A percentile compares a stretch with the other conserved stretches of the same genome.
Conservation (phyloP, 1,140 invertebrate species). For the Hydropsyche tenuis region DNA sequence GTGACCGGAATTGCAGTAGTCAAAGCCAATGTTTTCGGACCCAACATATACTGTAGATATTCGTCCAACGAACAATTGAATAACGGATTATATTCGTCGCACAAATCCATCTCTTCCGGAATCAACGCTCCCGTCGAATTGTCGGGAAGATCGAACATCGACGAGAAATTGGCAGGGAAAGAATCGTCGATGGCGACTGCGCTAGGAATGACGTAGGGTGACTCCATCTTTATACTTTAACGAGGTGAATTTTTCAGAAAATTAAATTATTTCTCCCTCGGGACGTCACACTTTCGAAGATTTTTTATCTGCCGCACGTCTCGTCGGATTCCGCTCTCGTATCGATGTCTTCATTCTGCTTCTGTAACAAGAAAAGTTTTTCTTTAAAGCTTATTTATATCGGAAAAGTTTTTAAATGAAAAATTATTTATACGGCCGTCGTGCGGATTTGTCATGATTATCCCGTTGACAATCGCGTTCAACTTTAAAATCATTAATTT, state of each 20-base stretch:
- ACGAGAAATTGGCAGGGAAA: not conserved
- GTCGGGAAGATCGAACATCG: too few relatives aligned
- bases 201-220: constrained; percentile 4
- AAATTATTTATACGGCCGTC: too few relatives aligned
- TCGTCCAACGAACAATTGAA: constrained; percentile 64
- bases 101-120: constrained; percentile 27
- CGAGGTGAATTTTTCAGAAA: too few relatives aligned
- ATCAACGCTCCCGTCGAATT: not conserved
- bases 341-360: constrained; percentile 10
- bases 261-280: too few relatives aligned
- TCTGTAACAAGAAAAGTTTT: constrained; percentile 27
- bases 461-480: too few relatives aligned
- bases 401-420: too few relatives aligned
- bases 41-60: constrained; percentile 60
- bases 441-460: too few relatives aligned
- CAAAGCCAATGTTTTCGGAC: constrained; percentile 61
- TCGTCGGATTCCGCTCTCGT: not conserved
- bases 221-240: not conserved
- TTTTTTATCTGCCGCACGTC: not conserved
- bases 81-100: constrained; percentile 40
- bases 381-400: too few relatives aligned
- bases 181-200: not conserved
- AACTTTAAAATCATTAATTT: too few relatives aligned
- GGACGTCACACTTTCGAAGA: too few relatives aligned
- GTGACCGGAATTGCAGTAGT: constrained; percentile 68